phyloP scores from a whole-genome alignment of 53 echinoderm and acorn worm species.

The Echinometra lucunter region DNA sequence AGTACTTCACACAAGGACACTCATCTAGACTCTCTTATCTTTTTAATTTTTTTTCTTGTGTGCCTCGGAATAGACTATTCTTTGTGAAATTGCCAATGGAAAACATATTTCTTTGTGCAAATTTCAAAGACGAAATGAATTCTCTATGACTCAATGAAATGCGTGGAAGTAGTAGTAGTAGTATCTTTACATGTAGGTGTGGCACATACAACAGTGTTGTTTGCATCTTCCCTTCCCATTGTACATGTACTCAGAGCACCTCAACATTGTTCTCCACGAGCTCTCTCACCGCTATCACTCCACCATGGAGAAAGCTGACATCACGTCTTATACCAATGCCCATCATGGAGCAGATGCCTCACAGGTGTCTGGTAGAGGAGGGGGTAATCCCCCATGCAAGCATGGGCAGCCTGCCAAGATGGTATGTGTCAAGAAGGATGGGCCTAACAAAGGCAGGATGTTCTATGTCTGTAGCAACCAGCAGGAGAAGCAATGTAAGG shows the following conservation, averaged over 20 bases:
- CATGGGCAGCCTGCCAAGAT: slow-evolving; percentile 89
- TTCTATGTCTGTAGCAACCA: slow-evolving; percentile 88
- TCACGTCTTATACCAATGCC: slow-evolving; percentile 65
- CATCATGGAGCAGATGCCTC: background rate
- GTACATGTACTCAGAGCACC: slow-evolving; percentile 84
- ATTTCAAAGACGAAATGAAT: too few relatives aligned
- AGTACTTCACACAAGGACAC: too few relatives aligned
- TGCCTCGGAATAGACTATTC: too few relatives aligned
- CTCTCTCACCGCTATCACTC: slow-evolving; percentile 85
- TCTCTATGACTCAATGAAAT: too few relatives aligned
- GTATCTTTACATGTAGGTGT: background rate
- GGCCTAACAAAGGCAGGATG: slow-evolving; percentile 93
- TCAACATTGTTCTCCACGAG: slow-evolving; percentile 87
- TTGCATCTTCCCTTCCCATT: background rate
- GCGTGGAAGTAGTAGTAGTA: too few relatives aligned
- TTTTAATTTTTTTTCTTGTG: too few relatives aligned
- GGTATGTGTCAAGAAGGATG: slow-evolving; percentile 95
- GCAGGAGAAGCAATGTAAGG: slow-evolving; percentile 92
- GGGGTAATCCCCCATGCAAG: slow-evolving; percentile 78
- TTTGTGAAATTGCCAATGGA: too few relatives aligned
- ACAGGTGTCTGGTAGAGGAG: background rate
- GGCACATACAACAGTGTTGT: background rate
- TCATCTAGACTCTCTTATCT: too few relatives aligned
- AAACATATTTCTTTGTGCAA: too few relatives aligned
- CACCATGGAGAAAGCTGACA: slow-evolving; percentile 81